Percentiles rank a stretch among this genome's conserved stretches.
These are phyloP conservation scores for Eupristina koningsbergeri DNA, from an alignment of 1,140 invertebrate genomes.

Conservation along the genomic window DNA sequence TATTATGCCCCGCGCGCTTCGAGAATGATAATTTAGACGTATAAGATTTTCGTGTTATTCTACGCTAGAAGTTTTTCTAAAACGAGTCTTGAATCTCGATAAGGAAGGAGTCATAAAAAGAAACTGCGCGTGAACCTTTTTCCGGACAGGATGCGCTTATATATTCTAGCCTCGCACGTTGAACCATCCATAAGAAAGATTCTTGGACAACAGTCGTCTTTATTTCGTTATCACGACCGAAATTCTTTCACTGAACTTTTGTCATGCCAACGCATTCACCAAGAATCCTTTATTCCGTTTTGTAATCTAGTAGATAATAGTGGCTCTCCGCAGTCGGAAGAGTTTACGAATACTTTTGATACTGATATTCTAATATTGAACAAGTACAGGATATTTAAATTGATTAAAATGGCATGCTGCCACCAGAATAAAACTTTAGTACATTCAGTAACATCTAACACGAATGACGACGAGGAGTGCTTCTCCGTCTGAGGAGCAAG, in stretches of 20 bases:
- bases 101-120: slow-evolving; percentile 44
- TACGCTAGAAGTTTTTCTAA: slow-evolving; percentile 46
- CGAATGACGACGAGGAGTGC: background rate
- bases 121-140: slow-evolving; percentile 42
- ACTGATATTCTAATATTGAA: background rate
- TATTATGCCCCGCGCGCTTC: slow-evolving; percentile 16
- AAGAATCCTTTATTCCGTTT: background rate
- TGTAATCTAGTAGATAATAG: background rate
- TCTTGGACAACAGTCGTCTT: slow-evolving; percentile 46
- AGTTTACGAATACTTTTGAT: slow-evolving; percentile 4
- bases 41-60: slow-evolving; percentile 46
- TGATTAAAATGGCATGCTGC: background rate
- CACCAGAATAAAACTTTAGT: background rate
- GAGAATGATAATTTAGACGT: slow-evolving; percentile 44
- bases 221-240: slow-evolving; percentile 37
- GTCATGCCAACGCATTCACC: slow-evolving; percentile 16
- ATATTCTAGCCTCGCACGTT: slow-evolving; percentile 44
- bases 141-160: slow-evolving; percentile 33
- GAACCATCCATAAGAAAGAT: slow-evolving; percentile 31
- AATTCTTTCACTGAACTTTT: slow-evolving; percentile 21
- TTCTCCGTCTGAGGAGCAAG: background rate
- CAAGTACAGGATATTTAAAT: background rate
- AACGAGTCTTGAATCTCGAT: slow-evolving; percentile 52
- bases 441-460: background rate
- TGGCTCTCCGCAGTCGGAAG: background rate